phyloP scores from a whole-genome alignment of 1,140 invertebrate species.

The Drosophila cardini region DNA sequence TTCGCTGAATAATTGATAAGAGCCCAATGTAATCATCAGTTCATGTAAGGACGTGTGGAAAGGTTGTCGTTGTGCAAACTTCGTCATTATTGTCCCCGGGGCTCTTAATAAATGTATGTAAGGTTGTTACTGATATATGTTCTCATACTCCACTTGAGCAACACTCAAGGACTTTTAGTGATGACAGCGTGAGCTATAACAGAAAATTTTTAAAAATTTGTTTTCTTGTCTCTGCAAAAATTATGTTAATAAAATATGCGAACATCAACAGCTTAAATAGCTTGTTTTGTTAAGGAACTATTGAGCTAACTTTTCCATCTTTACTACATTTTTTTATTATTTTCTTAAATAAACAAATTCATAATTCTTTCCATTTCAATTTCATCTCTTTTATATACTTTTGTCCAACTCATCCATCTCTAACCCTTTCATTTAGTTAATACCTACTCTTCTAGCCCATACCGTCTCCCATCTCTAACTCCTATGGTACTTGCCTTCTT shows the following conservation, averaged over 20 bases:
- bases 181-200: constrained; percentile 11
- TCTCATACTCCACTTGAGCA: constrained; percentile 8
- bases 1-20: constrained; percentile 77
- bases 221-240: no score
- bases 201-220: no score
- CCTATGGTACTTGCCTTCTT: constrained; percentile 18
- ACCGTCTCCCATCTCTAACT: constrained; percentile 2
- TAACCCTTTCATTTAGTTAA: no score
- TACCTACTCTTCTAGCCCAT: no score
- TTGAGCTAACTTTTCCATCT: no score
- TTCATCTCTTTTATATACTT: no score
- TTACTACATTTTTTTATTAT: no score
- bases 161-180: constrained; percentile 11
- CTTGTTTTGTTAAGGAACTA: no score
- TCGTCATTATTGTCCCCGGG: constrained; percentile 69
- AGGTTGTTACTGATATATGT: constrained; percentile 24
- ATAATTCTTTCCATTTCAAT: no score
- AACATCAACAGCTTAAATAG: no score
- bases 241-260: neutral
- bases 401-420: neutral
- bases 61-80: constrained; percentile 64
- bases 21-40: constrained; percentile 56
- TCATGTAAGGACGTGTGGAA: constrained; percentile 36
- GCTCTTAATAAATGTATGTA: constrained; percentile 69
- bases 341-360: no score